phyloP scores from a whole-genome alignment of 1,140 invertebrate species.

The Zophobas atratus region DNA sequence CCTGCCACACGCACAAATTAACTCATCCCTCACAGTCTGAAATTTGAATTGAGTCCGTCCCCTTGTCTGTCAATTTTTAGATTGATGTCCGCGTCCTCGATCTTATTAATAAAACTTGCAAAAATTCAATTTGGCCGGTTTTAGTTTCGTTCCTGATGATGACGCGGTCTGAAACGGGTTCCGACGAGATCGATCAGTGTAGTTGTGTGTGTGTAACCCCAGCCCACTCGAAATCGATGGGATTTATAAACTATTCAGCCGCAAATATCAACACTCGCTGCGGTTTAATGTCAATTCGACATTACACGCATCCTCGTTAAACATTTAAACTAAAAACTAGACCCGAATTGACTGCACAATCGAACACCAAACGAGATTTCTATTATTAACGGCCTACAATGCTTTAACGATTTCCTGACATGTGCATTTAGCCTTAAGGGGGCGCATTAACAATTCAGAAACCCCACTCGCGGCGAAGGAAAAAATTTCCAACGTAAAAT shows the following conservation, averaged over 20 bases:
- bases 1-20: slow-evolving; percentile 12
- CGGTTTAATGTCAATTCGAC: slow-evolving; percentile 61
- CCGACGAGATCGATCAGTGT: slow-evolving; percentile 28
- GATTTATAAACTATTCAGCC: slow-evolving; percentile 59
- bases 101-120: slow-evolving; percentile 42
- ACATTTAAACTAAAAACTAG: slow-evolving; percentile 61
- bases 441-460: slow-evolving; percentile 55
- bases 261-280: slow-evolving; percentile 61
- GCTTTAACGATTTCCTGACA: slow-evolving; percentile 55
- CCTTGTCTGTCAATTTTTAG: slow-evolving; percentile 19
- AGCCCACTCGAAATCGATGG: slow-evolving; percentile 60
- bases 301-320: slow-evolving; percentile 62
- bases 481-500: slow-evolving; percentile 28
- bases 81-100: slow-evolving; percentile 25
- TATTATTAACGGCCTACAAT: slow-evolving; percentile 58
- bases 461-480: slow-evolving; percentile 23
- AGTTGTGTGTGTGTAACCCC: slow-evolving; percentile 35
- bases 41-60: slow-evolving; percentile 27
- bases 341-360: slow-evolving; percentile 56
- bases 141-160: slow-evolving; percentile 28
- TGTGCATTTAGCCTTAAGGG: slow-evolving; percentile 54
- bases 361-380: slow-evolving; percentile 55
- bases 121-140: slow-evolving; percentile 42
- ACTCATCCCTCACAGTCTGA: slow-evolving; percentile 14
- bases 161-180: slow-evolving; percentile 27